Evolutionary conservation across 2,797 vertebrate genomes (phyloP).

Genomic region (Ambastaia sidthimunki): DNA sequence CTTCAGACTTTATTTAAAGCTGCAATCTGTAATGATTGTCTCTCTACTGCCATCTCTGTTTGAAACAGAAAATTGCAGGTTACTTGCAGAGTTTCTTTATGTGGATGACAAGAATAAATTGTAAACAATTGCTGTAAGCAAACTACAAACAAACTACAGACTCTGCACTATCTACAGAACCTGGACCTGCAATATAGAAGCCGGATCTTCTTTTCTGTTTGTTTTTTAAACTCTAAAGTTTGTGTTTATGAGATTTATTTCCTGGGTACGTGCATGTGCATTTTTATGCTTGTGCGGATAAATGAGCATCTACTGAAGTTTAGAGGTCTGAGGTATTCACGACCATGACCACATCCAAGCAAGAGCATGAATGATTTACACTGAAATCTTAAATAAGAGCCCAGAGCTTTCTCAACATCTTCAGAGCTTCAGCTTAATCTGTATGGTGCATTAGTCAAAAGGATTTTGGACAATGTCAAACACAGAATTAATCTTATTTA

Average conservation of each 20-base stretch:
- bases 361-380: slow-evolving; percentile 36
- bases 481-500: slow-evolving; percentile 27
- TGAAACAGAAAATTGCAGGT: too few species aligned
- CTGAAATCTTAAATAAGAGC: slow-evolving; percentile 40
- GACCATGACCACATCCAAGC: slow-evolving; percentile 29
- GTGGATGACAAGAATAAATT: too few species aligned
- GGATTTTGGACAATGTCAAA: slow-evolving; percentile 32
- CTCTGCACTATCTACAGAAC: too few species aligned
- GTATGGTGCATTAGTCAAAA: slow-evolving; percentile 37
- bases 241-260: slow-evolving; percentile 17
- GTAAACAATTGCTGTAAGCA: too few species aligned
- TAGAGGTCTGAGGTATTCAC: slow-evolving; percentile 11
- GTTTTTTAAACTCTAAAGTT: background rate
- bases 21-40: too few species aligned
- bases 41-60: too few species aligned
- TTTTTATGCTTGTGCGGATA: slow-evolving; percentile 11
- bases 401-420: background rate
- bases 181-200: too few species aligned
- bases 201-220: too few species aligned
- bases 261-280: slow-evolving; percentile 1
- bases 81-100: too few species aligned
- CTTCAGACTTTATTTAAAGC: background rate
- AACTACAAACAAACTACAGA: too few species aligned
- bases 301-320: slow-evolving; percentile 27
- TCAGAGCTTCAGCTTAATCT: slow-evolving; percentile 9